A percentile compares a stretch with the other conserved stretches of the same genome.
phyloP scores from a whole-genome alignment of 92 coral and sea anemone species.

The Muricea muricata region DNA sequence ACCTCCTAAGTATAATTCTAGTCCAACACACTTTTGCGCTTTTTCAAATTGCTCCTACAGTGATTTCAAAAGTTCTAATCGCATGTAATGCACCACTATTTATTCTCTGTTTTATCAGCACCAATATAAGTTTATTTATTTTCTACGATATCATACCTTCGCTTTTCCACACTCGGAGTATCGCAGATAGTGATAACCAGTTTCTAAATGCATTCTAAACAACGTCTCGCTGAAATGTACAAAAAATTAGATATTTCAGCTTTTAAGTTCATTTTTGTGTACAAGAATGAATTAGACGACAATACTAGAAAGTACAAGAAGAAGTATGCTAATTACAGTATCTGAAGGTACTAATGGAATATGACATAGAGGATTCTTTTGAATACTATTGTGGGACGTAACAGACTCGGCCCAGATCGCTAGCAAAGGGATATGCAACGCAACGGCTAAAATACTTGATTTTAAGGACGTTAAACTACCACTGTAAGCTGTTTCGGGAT shows the following conservation, averaged over 20 bases:
- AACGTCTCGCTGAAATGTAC: constrained; percentile 61
- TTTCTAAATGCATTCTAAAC: constrained; percentile 79
- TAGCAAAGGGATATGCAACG: too few relatives aligned
- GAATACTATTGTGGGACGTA: too few relatives aligned
- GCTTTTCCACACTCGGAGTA: constrained; percentile 75
- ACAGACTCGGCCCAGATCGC: too few relatives aligned
- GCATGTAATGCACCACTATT: background rate
- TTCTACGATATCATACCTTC: constrained; percentile 65
- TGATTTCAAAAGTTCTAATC: background rate
- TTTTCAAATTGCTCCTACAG: constrained; percentile 84
- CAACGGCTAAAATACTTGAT: too few relatives aligned
- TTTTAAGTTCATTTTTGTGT: too few relatives aligned
- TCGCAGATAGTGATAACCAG: constrained; percentile 77
- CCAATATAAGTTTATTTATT: background rate
- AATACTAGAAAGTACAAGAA: too few relatives aligned
- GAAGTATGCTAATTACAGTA: too few relatives aligned
- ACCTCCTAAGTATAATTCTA: constrained; percentile 81
- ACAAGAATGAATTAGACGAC: too few relatives aligned
- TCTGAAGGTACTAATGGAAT: too few relatives aligned
- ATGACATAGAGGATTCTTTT: too few relatives aligned
- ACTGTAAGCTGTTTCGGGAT: too few relatives aligned
- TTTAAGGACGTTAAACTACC: too few relatives aligned
- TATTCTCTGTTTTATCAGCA: background rate
- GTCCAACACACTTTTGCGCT: constrained; percentile 77
- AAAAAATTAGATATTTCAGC: background rate